Percentiles rank a stretch among this genome's conserved stretches.
phyloP scores from a whole-genome alignment of 1,140 invertebrate genomes.

The Drosophila fuyamai region DNA sequence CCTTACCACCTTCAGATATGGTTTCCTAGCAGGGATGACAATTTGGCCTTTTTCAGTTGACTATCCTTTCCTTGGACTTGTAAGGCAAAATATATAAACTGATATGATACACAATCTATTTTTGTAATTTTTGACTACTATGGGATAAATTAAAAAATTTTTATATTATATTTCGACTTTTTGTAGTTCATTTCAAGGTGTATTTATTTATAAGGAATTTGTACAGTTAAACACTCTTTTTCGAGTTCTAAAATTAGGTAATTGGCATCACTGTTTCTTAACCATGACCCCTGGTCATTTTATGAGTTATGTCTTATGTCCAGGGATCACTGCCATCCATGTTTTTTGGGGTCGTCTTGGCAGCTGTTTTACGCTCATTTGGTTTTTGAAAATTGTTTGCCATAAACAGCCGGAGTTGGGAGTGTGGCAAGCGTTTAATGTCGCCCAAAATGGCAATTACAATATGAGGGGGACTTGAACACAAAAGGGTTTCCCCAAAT shows the following conservation, averaged over 20 bases:
- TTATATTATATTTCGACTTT: no score
- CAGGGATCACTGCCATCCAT: constrained; percentile 18
- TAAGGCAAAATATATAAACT: not conserved
- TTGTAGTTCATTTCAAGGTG: no score
- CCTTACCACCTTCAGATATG: not conserved
- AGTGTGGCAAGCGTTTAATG: constrained; percentile 73
- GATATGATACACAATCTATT: no score
- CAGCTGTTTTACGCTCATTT: constrained; percentile 76
- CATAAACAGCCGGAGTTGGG: constrained; percentile 60
- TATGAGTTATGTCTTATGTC: constrained; percentile 57
- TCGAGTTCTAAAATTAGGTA: no score
- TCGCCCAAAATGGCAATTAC: constrained; percentile 75
- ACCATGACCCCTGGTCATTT: constrained; percentile 37
- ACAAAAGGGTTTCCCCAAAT: constrained; percentile 43
- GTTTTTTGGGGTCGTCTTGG: constrained; percentile 32
- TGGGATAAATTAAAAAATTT: no score
- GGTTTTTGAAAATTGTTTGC: constrained; percentile 65
- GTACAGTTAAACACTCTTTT: no score
- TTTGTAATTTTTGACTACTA: no score
- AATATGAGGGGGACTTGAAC: constrained; percentile 45
- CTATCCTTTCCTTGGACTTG: not conserved
- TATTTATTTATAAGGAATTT: no score
- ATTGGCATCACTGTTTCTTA: constrained; percentile 11
- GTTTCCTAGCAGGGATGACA: constrained; percentile 3
- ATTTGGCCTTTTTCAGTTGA: not conserved